phyloP scores from a whole-genome alignment of 2,888 invertebrate species.

The Hofmannophila pseudospretella region DNA sequence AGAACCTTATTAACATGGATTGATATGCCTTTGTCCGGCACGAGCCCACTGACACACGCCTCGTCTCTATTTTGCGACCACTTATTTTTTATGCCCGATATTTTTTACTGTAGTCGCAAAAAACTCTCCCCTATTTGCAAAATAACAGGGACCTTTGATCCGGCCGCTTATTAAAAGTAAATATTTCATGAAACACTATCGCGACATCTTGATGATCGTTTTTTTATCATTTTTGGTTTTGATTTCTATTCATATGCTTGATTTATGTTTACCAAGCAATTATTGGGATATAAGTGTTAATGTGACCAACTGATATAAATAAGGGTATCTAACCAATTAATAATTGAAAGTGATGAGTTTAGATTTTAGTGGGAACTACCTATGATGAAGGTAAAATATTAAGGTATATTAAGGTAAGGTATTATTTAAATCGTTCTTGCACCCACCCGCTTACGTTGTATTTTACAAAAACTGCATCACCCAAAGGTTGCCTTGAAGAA shows the following conservation, averaged over 20 bases:
- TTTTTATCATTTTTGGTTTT: conserved; percentile 14
- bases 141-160: conserved; percentile 75
- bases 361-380: too few relatives aligned
- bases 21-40: conserved; percentile 3
- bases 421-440: too few relatives aligned
- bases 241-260: conserved; percentile 13
- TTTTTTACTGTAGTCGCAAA: conserved; percentile 36
- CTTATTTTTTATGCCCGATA: conserved; percentile 22
- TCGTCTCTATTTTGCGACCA: conserved; percentile 29
- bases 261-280: too few relatives aligned
- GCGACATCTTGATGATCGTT: conserved; percentile 27
- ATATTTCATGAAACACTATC: conserved; percentile 68
- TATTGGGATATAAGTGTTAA: too few relatives aligned
- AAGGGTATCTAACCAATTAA: too few relatives aligned
- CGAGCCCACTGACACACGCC: neutral
- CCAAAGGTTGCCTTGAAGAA: too few relatives aligned
- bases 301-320: too few relatives aligned
- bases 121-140: conserved; percentile 69
- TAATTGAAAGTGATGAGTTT: too few relatives aligned
- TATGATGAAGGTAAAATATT: too few relatives aligned
- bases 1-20: conserved; percentile 1
- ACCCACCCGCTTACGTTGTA: too few relatives aligned
- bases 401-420: too few relatives aligned
- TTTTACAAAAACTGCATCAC: too few relatives aligned
- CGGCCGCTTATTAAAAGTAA: conserved; percentile 73